Percentiles rank a stretch among this genome's conserved stretches.
These are phyloP conservation scores for Teleogryllus oceanicus DNA, from an alignment of 2,888 invertebrate species.

Conservation along the genomic window DNA sequence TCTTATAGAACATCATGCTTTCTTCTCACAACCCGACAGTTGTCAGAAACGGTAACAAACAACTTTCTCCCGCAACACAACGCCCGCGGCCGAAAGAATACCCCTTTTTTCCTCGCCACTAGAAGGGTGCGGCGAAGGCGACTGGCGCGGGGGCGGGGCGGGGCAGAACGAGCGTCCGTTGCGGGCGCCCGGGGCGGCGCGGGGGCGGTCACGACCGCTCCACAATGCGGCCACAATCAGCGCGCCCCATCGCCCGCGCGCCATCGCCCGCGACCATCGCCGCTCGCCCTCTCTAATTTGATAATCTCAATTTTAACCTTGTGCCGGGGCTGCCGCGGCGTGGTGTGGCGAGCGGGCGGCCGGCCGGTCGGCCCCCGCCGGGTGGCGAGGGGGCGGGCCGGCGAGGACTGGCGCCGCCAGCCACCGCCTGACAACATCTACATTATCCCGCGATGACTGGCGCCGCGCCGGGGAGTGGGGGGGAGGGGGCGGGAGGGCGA, in stretches of 20 bases:
- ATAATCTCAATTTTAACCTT: constrained; percentile 9
- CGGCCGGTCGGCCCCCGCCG: neutral
- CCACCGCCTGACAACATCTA: no score
- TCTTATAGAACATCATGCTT: no score
- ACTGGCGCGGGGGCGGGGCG: neutral
- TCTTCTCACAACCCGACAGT: no score
- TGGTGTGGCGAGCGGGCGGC: neutral
- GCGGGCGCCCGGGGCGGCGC: neutral
- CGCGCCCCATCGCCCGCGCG: neutral
- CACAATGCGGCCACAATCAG: neutral
- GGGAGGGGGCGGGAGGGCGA: neutral
- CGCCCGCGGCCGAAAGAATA: no score
- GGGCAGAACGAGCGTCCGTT: neutral
- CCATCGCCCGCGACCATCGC: neutral
- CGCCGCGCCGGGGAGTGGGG: neutral
- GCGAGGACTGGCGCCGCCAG: no score
- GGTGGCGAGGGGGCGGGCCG: neutral
- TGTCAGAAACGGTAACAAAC: no score
- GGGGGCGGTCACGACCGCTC: constrained; percentile 3
- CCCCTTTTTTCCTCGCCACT: no score
- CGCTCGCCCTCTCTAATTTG: constrained; percentile 1
- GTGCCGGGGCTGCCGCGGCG: neutral
- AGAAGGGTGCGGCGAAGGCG: no score
- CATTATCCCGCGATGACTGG: no score
- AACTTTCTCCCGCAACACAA: no score